Conservation (phyloP, 1,140 invertebrate species). For the Pseudomyrmex flavicornis region DNA sequence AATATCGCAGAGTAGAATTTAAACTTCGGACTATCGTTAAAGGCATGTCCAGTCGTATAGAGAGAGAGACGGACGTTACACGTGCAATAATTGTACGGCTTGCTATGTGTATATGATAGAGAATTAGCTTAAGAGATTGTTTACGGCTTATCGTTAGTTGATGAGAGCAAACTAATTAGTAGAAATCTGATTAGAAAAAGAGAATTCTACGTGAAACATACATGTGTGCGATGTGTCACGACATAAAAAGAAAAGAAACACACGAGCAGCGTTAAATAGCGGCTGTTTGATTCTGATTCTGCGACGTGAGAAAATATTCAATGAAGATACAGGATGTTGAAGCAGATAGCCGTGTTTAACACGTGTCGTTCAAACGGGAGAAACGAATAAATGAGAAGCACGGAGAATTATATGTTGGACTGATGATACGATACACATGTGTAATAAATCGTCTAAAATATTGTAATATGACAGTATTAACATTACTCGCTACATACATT, state of each 20-base stretch:
- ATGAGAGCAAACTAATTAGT: conserved; percentile 40
- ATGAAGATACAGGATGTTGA: not conserved
- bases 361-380: not conserved
- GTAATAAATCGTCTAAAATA: not conserved
- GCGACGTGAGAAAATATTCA: not conserved
- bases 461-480: conserved; percentile 66
- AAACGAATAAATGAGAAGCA: conserved; percentile 12
- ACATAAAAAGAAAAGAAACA: not conserved
- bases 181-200: not conserved
- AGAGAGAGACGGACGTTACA: conserved; percentile 23
- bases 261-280: not conserved
- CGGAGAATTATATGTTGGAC: not conserved
- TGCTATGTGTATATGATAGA: conserved; percentile 50
- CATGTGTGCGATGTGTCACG: not conserved
- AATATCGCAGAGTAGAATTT: conserved; percentile 24
- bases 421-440: conserved; percentile 18
- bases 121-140: conserved; percentile 44
- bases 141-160: conserved; percentile 41
- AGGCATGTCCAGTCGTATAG: conserved; percentile 19
- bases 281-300: not conserved
- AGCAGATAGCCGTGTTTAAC: not conserved
- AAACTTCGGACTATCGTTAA: conserved; percentile 19
- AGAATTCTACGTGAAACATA: conserved; percentile 12
- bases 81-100: conserved; percentile 61
- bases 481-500: conserved; percentile 55